Base-by-base conservation (phyloP, 2,797 vertebrate genomes). In the Melopsittacus undulatus region DNA sequence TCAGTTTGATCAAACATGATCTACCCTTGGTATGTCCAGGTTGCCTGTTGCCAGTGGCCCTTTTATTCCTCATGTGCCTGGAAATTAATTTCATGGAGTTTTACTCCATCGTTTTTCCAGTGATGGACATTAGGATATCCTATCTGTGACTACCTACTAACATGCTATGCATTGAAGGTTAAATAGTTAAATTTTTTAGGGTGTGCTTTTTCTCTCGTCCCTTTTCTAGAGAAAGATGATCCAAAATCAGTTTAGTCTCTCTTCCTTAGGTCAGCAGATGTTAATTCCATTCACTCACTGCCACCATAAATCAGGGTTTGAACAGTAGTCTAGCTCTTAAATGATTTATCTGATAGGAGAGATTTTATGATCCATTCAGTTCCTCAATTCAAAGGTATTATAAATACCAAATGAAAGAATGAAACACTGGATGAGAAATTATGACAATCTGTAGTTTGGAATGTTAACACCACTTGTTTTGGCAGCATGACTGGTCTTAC, bases 391-490 rank as follows among this genome's bases (percentile, higher is more conserved):
- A 87, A 69, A 95, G 93, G 92, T 95, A 94, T 95, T 95, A 91
- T 83, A 93, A 96, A 92, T 94, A 89, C 83, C 81, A 83, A 96
- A 78, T 81, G 81, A 87, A 90, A 78, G 94, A 94, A 72, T 83
- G 94, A 93, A 94, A 90, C 90, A 51, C 57, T 87, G 94, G 82
- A 78, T 0, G 9, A 96, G 92, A 93, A 95, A 95, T 95, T 83
- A 89, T 95, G 96, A 95, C 94, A 94, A 83, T 91, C 88, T 94
- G 67, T 66, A 94, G 81, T 87, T 94, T 86, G 93, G 94, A 97
- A 96, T 95, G 96, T 96, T 96, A 95, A 83, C 94, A 93, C 94
- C 88, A 92, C 83, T 97, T 95, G 75, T 96, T 96, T 93, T 97
- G 96, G 96, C 96, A 95, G 83, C 52, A 9, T 5, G 68, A 42